Conservation (phyloP, 2,797 vertebrate genomes). For the Periophthalmus magnuspinnatus region DNA sequence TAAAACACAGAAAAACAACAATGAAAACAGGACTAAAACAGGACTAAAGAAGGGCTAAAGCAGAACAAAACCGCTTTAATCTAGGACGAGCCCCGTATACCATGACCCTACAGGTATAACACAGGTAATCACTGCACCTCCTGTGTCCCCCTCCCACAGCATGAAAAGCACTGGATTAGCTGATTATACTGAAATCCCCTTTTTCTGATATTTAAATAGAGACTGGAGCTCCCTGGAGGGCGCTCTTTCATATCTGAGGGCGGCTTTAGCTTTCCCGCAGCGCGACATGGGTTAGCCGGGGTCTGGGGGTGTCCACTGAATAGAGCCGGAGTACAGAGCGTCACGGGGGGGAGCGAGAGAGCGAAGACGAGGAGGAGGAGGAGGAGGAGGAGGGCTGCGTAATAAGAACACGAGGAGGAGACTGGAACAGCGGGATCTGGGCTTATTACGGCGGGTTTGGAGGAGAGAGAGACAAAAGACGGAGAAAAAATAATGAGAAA, state of each 20-base stretch:
- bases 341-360: conserved; percentile 16
- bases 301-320: conserved; percentile 11
- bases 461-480: neutral
- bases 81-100: neutral
- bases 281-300: conserved; percentile 9
- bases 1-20: neutral
- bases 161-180: conserved; percentile 19
- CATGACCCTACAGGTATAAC: neutral
- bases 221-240: conserved; percentile 18
- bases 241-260: conserved; percentile 13
- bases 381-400: conserved; percentile 41
- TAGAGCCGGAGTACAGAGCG: conserved; percentile 20
- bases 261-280: conserved; percentile 20
- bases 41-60: neutral
- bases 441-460: conserved; percentile 33
- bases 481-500: neutral
- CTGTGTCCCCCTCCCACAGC: neutral
- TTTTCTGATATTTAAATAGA: conserved; percentile 33
- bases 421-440: conserved; percentile 29
- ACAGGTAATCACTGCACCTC: neutral
- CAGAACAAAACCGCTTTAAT: too few relatives aligned
- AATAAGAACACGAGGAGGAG: conserved; percentile 45
- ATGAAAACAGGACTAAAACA: neutral
- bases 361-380: conserved; percentile 26
- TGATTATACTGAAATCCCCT: conserved; percentile 14